Conservation (phyloP, 2,888 invertebrate species). For the Hirtodrosophila duncani region DNA sequence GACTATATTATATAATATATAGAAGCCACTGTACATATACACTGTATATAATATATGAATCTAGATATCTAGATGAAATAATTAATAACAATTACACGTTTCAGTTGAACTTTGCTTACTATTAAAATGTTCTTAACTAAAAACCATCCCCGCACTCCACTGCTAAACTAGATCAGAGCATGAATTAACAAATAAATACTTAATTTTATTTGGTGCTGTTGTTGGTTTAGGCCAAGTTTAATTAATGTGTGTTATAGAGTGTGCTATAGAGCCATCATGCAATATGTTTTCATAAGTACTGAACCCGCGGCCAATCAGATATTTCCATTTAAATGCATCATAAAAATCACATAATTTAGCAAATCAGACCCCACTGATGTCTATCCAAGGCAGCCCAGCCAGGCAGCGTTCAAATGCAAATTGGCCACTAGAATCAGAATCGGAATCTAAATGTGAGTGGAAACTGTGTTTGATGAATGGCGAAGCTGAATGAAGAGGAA, state of each 20-base stretch:
- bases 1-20: too few relatives aligned
- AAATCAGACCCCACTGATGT: slow-evolving; percentile 29
- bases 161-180: slow-evolving; percentile 5
- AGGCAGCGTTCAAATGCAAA: slow-evolving; percentile 39
- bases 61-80: background rate
- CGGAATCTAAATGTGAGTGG: slow-evolving; percentile 10
- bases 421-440: too few relatives aligned
- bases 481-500: background rate
- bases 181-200: slow-evolving; percentile 8
- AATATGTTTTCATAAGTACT: slow-evolving; percentile 24
- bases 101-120: too few relatives aligned
- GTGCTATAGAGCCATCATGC: slow-evolving; percentile 18
- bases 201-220: too few relatives aligned
- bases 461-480: slow-evolving; percentile 8
- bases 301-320: slow-evolving; percentile 23
- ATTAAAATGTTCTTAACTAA: too few relatives aligned
- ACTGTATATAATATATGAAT: too few relatives aligned
- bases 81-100: background rate
- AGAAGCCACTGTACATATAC: too few relatives aligned
- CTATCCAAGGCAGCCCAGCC: slow-evolving; percentile 3
- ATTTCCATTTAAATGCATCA: slow-evolving; percentile 54
- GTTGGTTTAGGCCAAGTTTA: slow-evolving; percentile 5
- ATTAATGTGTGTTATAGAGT: slow-evolving; percentile 4
- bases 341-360: slow-evolving; percentile 45
- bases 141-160: background rate